A percentile compares a stretch with the other conserved stretches of the same genome.
Evolutionary conservation across 2,797 vertebrate species (phyloP).

Genomic region (Rallus crepitans): DNA sequence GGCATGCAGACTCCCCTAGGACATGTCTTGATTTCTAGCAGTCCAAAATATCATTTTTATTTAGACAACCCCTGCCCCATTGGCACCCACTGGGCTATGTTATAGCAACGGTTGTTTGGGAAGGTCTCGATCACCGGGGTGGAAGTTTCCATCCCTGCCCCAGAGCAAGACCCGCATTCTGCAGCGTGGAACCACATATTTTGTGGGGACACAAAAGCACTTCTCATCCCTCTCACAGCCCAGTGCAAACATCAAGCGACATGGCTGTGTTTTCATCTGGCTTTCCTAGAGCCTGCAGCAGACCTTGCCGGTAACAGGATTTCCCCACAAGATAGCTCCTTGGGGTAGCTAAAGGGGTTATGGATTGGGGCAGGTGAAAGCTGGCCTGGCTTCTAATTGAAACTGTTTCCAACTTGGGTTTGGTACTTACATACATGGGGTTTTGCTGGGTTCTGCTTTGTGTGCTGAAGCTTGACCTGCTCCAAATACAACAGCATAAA

Average conservation of each 20-base stretch:
- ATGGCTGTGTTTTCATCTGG: neutral
- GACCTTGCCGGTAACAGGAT: fast-evolving
- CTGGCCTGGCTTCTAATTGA: fast-evolving
- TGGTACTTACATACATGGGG: neutral
- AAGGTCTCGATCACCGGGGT: fast-evolving
- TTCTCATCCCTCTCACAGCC: neutral
- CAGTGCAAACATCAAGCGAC: neutral
- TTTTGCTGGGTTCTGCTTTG: neutral
- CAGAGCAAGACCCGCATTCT: fast-evolving
- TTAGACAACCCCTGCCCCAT: neutral
- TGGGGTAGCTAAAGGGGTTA: neutral
- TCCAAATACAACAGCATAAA: neutral
- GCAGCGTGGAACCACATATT: fast-evolving
- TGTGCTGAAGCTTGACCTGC: neutral
- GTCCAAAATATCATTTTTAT: neutral
- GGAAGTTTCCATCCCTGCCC: neutral
- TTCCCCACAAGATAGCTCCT: neutral
- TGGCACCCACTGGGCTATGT: neutral
- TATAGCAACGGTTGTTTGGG: neutral
- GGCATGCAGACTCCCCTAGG: neutral
- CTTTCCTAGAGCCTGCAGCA: fast-evolving
- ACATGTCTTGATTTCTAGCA: neutral
- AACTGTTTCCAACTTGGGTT: neutral
- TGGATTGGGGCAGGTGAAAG: neutral
- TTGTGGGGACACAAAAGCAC: neutral